These are phyloP conservation scores for Sebastes matsubarae DNA, from an alignment of 2,797 vertebrate species.

Conservation along the genomic window DNA sequence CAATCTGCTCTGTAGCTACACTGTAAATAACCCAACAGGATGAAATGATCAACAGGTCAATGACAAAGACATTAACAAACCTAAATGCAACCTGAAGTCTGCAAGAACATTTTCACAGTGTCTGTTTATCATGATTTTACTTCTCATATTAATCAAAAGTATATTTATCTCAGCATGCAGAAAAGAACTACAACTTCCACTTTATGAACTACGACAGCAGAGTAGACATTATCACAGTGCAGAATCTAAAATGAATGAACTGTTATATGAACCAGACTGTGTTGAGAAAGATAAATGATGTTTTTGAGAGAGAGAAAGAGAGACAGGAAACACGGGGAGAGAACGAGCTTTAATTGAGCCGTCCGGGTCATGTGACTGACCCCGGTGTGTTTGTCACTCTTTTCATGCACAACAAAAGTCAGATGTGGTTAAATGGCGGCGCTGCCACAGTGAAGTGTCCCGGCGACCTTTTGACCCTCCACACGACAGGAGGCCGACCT, in stretches of 20 bases:
- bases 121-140: neutral
- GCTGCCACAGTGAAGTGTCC: neutral
- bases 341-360: neutral
- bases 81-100: neutral
- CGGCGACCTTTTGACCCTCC: conserved; percentile 5
- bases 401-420: conserved; percentile 29
- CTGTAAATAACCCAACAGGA: conserved; percentile 3
- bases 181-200: neutral
- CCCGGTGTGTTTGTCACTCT: neutral
- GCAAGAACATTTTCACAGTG: neutral
- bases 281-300: neutral
- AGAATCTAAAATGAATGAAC: neutral
- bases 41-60: neutral
- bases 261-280: neutral
- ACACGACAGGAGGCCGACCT: conserved; percentile 12
- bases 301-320: neutral
- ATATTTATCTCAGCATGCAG: neutral
- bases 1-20: neutral
- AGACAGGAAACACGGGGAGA: neutral
- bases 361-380: neutral
- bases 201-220: neutral
- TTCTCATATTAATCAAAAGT: neutral
- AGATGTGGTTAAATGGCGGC: neutral
- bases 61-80: neutral
- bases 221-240: neutral